Percentiles rank a stretch among this genome's conserved stretches.
Conservation (phyloP, 2,113 vertebrate genomes). For the Ginglymostoma cirratum region DNA sequence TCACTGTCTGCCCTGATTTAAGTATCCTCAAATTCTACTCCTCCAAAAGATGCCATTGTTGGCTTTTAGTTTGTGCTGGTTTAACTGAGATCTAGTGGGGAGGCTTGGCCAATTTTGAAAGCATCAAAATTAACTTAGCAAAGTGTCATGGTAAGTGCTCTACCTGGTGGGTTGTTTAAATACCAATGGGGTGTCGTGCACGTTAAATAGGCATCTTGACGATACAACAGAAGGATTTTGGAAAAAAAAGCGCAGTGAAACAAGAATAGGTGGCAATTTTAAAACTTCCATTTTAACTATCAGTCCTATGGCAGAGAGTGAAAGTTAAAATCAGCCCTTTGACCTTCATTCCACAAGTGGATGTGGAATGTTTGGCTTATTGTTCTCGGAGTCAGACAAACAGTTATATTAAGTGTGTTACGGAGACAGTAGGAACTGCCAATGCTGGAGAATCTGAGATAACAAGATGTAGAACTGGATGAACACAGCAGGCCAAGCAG, state of each 20-base stretch:
- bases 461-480: too few species aligned
- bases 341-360: background rate
- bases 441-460: too few species aligned
- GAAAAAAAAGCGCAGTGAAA: background rate
- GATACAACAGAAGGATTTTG: background rate
- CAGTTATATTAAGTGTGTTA: too few species aligned
- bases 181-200: background rate
- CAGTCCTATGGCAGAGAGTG: background rate
- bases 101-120: background rate
- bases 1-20: background rate
- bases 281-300: background rate
- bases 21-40: background rate
- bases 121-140: background rate
- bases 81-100: background rate
- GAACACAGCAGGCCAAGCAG: too few species aligned
- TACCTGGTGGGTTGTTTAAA: background rate
- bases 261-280: background rate
- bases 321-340: background rate
- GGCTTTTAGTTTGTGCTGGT: background rate
- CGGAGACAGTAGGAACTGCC: too few species aligned
- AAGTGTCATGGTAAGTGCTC: background rate
- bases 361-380: background rate
- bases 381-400: background rate
- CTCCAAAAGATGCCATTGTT: background rate
- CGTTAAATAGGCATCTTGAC: background rate